Base-by-base conservation (phyloP, 35 echinoderm and acorn worm species). In the Hemicentrotus pulcherrimus region DNA sequence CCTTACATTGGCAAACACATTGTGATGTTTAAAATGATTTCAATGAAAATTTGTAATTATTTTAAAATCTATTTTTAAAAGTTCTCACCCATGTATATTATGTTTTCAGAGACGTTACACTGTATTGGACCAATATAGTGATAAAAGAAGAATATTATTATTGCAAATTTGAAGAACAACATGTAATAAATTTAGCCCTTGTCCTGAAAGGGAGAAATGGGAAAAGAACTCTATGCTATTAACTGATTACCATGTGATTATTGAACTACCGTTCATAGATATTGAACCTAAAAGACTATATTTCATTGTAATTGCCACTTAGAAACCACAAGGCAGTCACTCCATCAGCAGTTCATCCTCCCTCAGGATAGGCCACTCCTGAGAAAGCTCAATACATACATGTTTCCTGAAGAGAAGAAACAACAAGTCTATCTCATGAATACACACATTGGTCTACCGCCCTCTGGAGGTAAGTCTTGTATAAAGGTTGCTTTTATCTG, bases 341-440 rank as follows among this genome's bases (percentile, higher is more conserved):
- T 99, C 15, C 98, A 99, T 88, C 47, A 60, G 18, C 94, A 88
- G 47, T 95, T 97, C 85, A 41, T 97, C 28, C 92, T 99, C 18
- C 96, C 98, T 48, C 52, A 86, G 61, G 97, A 97, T 92, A 96
- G 97, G 59, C 98, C 98, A 24, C 61, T 97, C 61, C 94, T 99
- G 31, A 99, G 98, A 91, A 97, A 94, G 88, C 28, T 61, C 45
- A 99, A 97, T 96, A 86, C 91, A 28, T 97, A 91, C 91, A 46
- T 94, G n/a, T 99, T 96, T 52, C 97, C 98, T 31, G 94, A 65
- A 41, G 97, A 96, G 16, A 95, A 86, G 35, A 96, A 94, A n/a
- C 78, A 95, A 3, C 88, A 61, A 45, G 91, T 95, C 86, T 99
- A 99, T 70, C 94, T 99, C 2, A 96, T 94, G 28, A 99, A 99